Evolutionary conservation across 2,888 invertebrate species (phyloP).

Genomic region (Petrophora chlorosata): DNA sequence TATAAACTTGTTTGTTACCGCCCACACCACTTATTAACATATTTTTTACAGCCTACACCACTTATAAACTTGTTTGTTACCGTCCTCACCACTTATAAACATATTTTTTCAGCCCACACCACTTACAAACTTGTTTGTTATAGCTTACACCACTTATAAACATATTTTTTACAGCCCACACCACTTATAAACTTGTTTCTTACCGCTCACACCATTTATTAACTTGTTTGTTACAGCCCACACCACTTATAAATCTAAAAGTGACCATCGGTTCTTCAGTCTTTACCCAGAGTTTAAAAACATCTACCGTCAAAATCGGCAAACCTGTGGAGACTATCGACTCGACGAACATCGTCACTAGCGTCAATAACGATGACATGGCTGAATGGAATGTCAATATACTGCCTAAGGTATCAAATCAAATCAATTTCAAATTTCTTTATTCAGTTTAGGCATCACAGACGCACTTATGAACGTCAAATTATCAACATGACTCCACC

Average conservation of each 20-base stretch:
- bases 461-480: too few relatives aligned
- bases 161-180: too few relatives aligned
- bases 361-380: conserved; percentile 12
- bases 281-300: conserved; percentile 56
- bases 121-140: too few relatives aligned
- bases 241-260: conserved; percentile 53
- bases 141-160: too few relatives aligned
- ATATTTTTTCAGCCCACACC: too few relatives aligned
- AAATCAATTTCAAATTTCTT: too few relatives aligned
- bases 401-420: conserved; percentile 10
- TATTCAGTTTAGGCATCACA: too few relatives aligned
- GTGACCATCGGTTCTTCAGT: conserved; percentile 62
- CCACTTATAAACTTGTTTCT: too few relatives aligned
- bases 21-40: too few relatives aligned
- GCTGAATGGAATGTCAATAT: conserved; percentile 15
- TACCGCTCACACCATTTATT: neutral
- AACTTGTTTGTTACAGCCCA: conserved; percentile 42
- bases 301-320: conserved; percentile 38
- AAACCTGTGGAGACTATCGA: conserved; percentile 18
- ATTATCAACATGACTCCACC: too few relatives aligned
- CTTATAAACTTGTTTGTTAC: conserved; percentile 59
- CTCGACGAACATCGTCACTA: conserved; percentile 9
- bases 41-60: too few relatives aligned
- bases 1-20: conserved; percentile 40
- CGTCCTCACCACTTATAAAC: too few relatives aligned